phyloP scores from a whole-genome alignment of 2,797 vertebrate genomes.

The Hydrolagus colliei region DNA sequence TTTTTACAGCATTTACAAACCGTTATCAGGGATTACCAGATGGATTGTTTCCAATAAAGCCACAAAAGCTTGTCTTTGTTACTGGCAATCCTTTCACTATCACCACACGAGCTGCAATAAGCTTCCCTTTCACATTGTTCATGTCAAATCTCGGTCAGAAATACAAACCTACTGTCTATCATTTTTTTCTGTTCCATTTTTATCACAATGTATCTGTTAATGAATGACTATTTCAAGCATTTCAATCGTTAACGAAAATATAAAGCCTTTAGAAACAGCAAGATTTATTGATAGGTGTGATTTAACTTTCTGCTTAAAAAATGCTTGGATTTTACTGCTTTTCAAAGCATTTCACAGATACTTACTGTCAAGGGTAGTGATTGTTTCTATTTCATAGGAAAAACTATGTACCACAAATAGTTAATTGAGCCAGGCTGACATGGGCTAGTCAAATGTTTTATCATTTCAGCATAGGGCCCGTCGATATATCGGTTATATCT shows the following conservation, averaged over 20 bases:
- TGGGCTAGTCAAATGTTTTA: too few relatives aligned
- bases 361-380: too few relatives aligned
- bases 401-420: too few relatives aligned
- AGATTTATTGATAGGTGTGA: background rate
- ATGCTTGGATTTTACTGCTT: background rate
- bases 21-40: constrained; percentile 18
- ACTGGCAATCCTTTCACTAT: background rate
- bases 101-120: background rate
- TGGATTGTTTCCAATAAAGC: background rate
- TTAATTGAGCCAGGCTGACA: too few relatives aligned
- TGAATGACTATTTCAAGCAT: background rate
- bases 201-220: background rate
- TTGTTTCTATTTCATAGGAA: too few relatives aligned
- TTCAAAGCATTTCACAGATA: too few relatives aligned
- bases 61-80: constrained; percentile 4
- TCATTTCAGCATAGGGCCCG: too few relatives aligned
- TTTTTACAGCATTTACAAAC: background rate
- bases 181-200: background rate
- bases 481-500: too few relatives aligned
- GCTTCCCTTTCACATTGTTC: background rate
- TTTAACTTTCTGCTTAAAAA: too few relatives aligned
- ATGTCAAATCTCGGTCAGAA: background rate
- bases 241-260: background rate
- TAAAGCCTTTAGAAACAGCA: background rate
- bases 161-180: background rate